Percentiles rank a stretch among this genome's conserved stretches.
Conservation (phyloP, 2,888 invertebrate species). For the Incurvaria masculella region DNA sequence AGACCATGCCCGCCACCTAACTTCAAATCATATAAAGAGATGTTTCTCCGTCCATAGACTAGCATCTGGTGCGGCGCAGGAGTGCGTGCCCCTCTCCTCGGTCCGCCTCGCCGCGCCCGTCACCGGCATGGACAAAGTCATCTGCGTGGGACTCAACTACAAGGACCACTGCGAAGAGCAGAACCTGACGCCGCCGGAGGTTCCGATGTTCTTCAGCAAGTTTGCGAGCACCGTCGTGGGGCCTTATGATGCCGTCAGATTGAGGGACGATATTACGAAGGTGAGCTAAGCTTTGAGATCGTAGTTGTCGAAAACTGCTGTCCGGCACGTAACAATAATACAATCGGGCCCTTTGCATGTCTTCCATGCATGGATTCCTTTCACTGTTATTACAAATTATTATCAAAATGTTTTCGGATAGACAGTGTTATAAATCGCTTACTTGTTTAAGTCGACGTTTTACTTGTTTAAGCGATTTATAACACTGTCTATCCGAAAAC, state of each 20-base stretch:
- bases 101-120: slow-evolving; percentile 71
- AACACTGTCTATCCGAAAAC: too few species aligned
- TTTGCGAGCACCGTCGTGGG: slow-evolving; percentile 77
- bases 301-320: too few species aligned
- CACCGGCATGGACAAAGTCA: slow-evolving; percentile 75
- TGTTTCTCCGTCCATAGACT: slow-evolving; percentile 12
- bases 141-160: slow-evolving; percentile 86
- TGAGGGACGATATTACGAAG: slow-evolving; percentile 33
- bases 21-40: neutral
- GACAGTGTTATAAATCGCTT: too few species aligned
- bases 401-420: too few species aligned
- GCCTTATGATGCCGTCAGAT: slow-evolving; percentile 61
- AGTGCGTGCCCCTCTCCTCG: slow-evolving; percentile 35
- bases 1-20: too few species aligned
- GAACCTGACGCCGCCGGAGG: slow-evolving; percentile 64
- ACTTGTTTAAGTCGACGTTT: too few species aligned
- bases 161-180: slow-evolving; percentile 83
- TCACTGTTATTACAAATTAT: too few species aligned
- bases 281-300: too few species aligned
- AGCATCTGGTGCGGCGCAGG: slow-evolving; percentile 16
- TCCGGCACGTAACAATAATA: too few species aligned
- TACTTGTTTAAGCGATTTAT: too few species aligned
- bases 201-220: slow-evolving; percentile 87
- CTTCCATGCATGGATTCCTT: too few species aligned
- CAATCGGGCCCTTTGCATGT: too few species aligned